Base-by-base conservation (phyloP, 2,797 vertebrate genomes). In the Myotis pilosus region DNA sequence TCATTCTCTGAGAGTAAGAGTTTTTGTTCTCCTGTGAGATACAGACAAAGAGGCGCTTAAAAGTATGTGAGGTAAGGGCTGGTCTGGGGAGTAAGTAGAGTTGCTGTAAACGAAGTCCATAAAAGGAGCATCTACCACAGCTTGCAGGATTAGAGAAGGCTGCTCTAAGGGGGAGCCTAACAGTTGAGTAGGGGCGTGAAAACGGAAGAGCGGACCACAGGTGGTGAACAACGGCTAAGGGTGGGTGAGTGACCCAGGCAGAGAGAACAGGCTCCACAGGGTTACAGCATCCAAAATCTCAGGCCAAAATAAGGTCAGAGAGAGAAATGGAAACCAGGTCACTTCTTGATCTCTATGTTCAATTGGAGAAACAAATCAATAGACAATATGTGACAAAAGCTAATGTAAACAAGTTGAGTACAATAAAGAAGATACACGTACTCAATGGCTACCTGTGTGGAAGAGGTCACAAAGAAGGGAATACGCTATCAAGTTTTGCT, bases 231-330 rank as follows among this genome's bases (percentile, higher is more conserved):
- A n/a, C n/a, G n/a, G 23, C 28, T 4, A 41, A 62, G 7, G 0
- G 2, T 4, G 13, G n/a, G 47, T 44, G 16, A 80, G 22, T 12
- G 17, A 36, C 38, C 55, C 16, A 36, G 47, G n/a, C 10, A 78
- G 62, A 76, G n/a, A 1, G 10, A 68, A 17, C 3, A 55, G 36
- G 25, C 49, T 60, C 22, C 9, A 0, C 12, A 1, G 12, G 30
- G 44, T 1, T 13, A 7, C 0, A 6, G 62, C 8, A 33, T 11
- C 16, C 2, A 47, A 11, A 19, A 3, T 3, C 2, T 23, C 17
- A 66, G 4, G 47, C 23, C 17, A 49, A 71, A 85, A 23, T 17
- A 10, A 83, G n/a, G 8, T 47, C 71, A 60, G 23, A 62, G 38
- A 69, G 38, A 62, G n/a, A 23, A 41, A 25, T 20, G 30, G 12